These are phyloP conservation scores for Dermatemys mawii DNA, from an alignment of 2,113 vertebrate species.

Conservation along the genomic window DNA sequence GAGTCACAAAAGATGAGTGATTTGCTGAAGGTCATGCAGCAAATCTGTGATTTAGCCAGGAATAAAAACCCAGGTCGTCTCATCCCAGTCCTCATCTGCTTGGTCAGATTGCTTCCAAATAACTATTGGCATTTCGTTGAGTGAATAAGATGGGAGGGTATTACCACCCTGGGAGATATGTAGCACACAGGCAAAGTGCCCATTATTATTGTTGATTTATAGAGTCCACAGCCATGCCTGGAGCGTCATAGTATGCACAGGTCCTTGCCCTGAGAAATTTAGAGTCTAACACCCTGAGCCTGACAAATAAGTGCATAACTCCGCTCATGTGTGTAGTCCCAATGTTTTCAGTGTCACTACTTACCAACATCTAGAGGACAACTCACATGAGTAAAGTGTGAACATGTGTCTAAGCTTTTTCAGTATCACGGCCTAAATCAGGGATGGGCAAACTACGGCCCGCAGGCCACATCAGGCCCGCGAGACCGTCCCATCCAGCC, in stretches of 20 bases:
- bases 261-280: rapidly evolving
- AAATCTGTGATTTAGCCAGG: not conserved
- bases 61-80: not conserved
- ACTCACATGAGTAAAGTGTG: rapidly evolving
- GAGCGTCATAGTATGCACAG: too few relatives aligned
- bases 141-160: not conserved
- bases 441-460: too few relatives aligned
- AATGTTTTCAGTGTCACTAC: not conserved
- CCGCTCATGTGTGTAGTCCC: not conserved
- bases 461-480: too few relatives aligned
- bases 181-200: not conserved
- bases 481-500: too few relatives aligned
- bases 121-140: not conserved
- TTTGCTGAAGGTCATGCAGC: not conserved
- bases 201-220: too few relatives aligned
- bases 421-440: not conserved
- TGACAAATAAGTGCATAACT: rapidly evolving
- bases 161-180: not conserved
- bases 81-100: not conserved
- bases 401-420: not conserved
- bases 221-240: too few relatives aligned
- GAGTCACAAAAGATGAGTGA: not conserved
- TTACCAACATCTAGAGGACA: not conserved
- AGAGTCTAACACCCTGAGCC: not conserved
- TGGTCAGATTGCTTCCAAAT: not conserved